Evolutionary conservation across 2,797 vertebrate genomes (phyloP).

Genomic region (Cryptoprocta ferox): DNA sequence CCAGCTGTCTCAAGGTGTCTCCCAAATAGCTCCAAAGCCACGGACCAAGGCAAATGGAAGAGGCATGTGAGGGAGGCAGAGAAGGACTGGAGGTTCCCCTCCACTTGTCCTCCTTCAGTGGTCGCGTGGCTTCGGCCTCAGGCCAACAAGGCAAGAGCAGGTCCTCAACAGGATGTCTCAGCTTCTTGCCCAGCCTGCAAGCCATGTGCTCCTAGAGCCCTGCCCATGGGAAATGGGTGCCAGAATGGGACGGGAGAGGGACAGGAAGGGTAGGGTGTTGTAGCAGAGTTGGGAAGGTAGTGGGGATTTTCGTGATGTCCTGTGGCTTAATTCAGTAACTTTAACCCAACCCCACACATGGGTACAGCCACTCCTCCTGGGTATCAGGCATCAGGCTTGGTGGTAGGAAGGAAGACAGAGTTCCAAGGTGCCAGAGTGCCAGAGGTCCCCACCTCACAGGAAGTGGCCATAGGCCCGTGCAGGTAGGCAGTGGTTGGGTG

Average conservation of each 20-base stretch:
- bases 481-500: not conserved
- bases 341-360: not conserved
- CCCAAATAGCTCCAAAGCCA: constrained; percentile 61
- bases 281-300: not conserved
- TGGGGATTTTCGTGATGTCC: too few species aligned
- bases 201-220: fast-evolving
- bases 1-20: constrained; percentile 70
- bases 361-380: not conserved
- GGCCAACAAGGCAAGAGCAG: not conserved
- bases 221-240: not conserved
- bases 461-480: not conserved
- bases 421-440: not conserved
- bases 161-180: not conserved
- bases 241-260: not conserved
- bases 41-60: not conserved
- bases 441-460: not conserved
- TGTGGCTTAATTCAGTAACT: not conserved
- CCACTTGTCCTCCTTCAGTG: not conserved
- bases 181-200: not conserved
- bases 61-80: fast-evolving
- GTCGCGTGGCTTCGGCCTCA: not conserved
- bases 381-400: not conserved
- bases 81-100: fast-evolving
- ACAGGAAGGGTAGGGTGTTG: not conserved
- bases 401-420: not conserved